Conservation (phyloP, 2,888 invertebrate species). For the Rotaria macrura region DNA sequence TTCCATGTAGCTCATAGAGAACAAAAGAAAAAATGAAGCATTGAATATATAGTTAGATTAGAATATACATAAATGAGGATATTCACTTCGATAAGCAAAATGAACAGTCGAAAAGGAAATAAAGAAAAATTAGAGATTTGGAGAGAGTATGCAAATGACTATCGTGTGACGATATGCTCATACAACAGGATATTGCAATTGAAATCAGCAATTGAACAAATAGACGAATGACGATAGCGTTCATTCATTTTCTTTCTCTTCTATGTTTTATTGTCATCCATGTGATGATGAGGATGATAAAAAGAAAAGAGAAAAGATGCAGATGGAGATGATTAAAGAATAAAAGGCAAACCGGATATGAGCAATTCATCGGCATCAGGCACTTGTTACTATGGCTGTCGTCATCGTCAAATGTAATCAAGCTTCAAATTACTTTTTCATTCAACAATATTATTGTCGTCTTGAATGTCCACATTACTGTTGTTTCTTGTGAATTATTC, state of each 20-base stretch:
- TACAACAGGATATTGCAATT: constrained; percentile 17
- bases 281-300: neutral
- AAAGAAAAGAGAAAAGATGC: neutral
- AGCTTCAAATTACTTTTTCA: constrained; percentile 17
- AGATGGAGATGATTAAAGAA: neutral
- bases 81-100: neutral
- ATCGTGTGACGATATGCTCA: neutral
- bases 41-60: neutral
- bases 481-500: neutral
- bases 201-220: neutral
- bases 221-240: neutral
- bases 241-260: neutral
- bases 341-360: neutral
- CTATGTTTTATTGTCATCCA: neutral
- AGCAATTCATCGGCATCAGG: neutral
- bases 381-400: constrained; percentile 1
- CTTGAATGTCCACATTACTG: neutral
- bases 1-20: no score
- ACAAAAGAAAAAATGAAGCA: no score
- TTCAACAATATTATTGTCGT: neutral
- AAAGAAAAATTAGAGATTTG: neutral
- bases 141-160: neutral
- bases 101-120: neutral
- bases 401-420: constrained; percentile 12
- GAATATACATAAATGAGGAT: neutral